These are phyloP conservation scores for Bhutanitis thaidina DNA, from an alignment of 2,888 invertebrate species.

Conservation along the genomic window DNA sequence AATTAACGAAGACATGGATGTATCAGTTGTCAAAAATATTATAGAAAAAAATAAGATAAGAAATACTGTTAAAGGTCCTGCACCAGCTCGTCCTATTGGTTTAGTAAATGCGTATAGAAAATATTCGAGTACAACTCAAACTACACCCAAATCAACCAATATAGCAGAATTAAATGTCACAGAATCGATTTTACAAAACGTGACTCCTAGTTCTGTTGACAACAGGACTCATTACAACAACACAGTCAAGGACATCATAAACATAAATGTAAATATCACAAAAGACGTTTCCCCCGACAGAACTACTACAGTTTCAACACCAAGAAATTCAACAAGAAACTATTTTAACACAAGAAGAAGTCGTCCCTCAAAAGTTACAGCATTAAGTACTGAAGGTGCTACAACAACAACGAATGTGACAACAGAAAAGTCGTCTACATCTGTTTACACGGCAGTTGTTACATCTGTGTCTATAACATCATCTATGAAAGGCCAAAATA, in stretches of 20 bases:
- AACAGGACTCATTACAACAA: conserved; percentile 36
- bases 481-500: conserved; percentile 71
- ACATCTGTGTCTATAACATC: conserved; percentile 77
- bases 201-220: conserved; percentile 40
- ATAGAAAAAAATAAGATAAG: conserved; percentile 76
- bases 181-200: conserved; percentile 45
- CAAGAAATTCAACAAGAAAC: conserved; percentile 59
- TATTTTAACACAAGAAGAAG: conserved; percentile 61
- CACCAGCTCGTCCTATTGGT: conserved; percentile 68
- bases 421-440: conserved; percentile 68
- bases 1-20: conserved; percentile 80
- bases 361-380: conserved; percentile 54
- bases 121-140: conserved; percentile 49
- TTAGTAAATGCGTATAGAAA: conserved; percentile 72
- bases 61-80: conserved; percentile 72
- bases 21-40: conserved; percentile 78
- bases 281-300: conserved; percentile 40
- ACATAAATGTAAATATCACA: conserved; percentile 31
- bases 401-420: conserved; percentile 45
- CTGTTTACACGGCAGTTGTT: conserved; percentile 74
- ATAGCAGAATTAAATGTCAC: conserved; percentile 53
- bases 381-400: conserved; percentile 43
- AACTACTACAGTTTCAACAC: conserved; percentile 39
- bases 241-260: conserved; percentile 32
- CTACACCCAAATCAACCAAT: conserved; percentile 48